phyloP scores from a whole-genome alignment of 1,140 invertebrate genomes.

The Drosophila funebris region DNA sequence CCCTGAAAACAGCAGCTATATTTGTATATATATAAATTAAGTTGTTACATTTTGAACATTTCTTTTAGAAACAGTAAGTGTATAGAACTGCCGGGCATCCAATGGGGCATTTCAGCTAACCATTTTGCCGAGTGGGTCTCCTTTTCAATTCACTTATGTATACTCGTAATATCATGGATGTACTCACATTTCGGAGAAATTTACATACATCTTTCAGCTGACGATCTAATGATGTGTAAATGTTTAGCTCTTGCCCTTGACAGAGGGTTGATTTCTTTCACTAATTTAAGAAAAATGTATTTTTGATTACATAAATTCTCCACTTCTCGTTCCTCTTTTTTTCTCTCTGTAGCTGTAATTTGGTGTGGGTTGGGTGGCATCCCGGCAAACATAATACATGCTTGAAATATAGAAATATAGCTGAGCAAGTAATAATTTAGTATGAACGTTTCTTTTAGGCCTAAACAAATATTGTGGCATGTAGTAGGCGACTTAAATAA shows the following conservation, averaged over 20 bases:
- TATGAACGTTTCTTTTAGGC: conserved; percentile 8
- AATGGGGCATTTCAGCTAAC: too few species aligned
- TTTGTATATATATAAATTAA: too few species aligned
- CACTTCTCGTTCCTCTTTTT: background rate
- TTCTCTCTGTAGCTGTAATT: conserved; percentile 24
- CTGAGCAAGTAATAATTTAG: conserved; percentile 54
- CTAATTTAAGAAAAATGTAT: conserved; percentile 50
- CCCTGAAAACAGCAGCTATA: too few species aligned
- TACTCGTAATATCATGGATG: conserved; percentile 16
- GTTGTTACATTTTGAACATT: too few species aligned
- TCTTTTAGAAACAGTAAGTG: too few species aligned
- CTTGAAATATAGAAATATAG: conserved; percentile 35
- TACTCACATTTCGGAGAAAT: conserved; percentile 27
- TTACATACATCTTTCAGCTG: conserved; percentile 19
- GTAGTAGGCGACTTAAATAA: conserved; percentile 72
- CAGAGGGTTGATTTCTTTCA: conserved; percentile 16
- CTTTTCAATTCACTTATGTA: conserved; percentile 12
- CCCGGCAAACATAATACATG: conserved; percentile 1
- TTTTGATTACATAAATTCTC: conserved; percentile 52
- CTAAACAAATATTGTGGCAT: conserved; percentile 53
- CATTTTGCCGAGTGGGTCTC: conserved; percentile 1
- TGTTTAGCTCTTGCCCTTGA: conserved; percentile 15
- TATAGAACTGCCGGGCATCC: too few species aligned
- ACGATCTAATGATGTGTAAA: conserved; percentile 61
- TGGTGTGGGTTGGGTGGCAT: background rate